phyloP scores from a whole-genome alignment of 2,888 invertebrate species.

The Cryptus armator region DNA sequence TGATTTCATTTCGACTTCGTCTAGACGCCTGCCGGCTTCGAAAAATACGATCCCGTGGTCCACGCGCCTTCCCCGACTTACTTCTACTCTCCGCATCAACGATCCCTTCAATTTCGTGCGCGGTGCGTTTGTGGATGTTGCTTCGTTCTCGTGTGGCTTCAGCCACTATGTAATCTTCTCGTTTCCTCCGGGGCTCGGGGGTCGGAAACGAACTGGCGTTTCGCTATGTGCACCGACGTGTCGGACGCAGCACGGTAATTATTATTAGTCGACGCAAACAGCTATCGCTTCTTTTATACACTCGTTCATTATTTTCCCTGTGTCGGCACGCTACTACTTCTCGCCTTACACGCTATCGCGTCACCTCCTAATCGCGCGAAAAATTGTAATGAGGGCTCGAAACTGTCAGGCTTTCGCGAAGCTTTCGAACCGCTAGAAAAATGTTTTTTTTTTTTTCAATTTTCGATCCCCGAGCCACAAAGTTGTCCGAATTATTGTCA shows the following conservation, averaged over 20 bases:
- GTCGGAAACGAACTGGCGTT: conserved; percentile 49
- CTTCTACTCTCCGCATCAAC: conserved; percentile 26
- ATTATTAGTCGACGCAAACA: conserved; percentile 66
- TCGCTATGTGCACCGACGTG: conserved; percentile 54
- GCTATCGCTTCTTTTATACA: conserved; percentile 44
- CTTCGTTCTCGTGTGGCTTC: conserved; percentile 48
- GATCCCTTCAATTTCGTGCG: conserved; percentile 63
- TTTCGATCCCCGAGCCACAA: conserved; percentile 9
- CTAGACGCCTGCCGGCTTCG: conserved; percentile 36
- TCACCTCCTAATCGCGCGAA: conserved; percentile 2
- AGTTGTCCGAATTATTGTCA: not conserved
- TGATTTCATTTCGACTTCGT: conserved; percentile 47
- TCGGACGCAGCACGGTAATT: conserved; percentile 61
- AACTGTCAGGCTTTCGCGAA: not conserved
- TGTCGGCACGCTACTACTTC: conserved; percentile 38
- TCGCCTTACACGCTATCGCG: conserved; percentile 37
- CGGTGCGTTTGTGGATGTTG: conserved; percentile 48
- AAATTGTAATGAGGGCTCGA: conserved; percentile 17
- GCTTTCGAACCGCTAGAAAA: not conserved
- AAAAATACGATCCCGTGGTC: conserved; percentile 44
- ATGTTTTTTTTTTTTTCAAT: not conserved
- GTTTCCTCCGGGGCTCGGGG: conserved; percentile 54
- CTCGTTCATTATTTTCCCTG: conserved; percentile 34
- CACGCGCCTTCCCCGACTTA: conserved; percentile 40
- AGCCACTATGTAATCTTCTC: conserved; percentile 65